phyloP scores from a whole-genome alignment of 2,797 vertebrate genomes.

The Pantherophis alleghaniensis region DNA sequence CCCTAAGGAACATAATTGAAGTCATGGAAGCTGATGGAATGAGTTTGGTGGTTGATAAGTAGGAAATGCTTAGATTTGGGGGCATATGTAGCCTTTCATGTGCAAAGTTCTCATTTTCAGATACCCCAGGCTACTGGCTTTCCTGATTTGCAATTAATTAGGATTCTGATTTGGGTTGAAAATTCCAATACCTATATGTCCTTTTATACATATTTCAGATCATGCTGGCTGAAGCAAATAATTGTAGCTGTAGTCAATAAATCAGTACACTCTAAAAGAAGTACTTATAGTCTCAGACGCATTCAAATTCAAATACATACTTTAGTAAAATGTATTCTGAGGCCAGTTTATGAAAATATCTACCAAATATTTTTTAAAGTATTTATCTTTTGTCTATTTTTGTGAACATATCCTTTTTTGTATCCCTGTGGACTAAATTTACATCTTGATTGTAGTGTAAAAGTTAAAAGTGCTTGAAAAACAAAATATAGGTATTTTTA shows the following conservation, averaged over 20 bases:
- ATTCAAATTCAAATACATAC: slow-evolving; percentile 3
- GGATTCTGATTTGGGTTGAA: slow-evolving; percentile 76
- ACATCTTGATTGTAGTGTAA: slow-evolving; percentile 36
- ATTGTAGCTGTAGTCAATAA: slow-evolving; percentile 72
- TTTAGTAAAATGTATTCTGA: slow-evolving; percentile 65
- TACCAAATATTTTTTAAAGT: slow-evolving; percentile 12
- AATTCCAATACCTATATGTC: slow-evolving; percentile 70
- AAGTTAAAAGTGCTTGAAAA: not conserved
- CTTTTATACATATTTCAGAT: slow-evolving; percentile 74
- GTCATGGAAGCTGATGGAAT: slow-evolving; percentile 69
- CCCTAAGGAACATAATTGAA: slow-evolving; percentile 71
- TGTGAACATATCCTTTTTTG: slow-evolving; percentile 15
- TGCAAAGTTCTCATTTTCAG: slow-evolving; percentile 80
- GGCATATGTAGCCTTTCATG: slow-evolving; percentile 75
- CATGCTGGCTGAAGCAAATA: slow-evolving; percentile 73
- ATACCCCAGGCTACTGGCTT: slow-evolving; percentile 74
- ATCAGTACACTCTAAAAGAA: slow-evolving; percentile 66
- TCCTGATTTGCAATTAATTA: slow-evolving; percentile 78
- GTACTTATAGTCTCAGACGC: slow-evolving; percentile 39
- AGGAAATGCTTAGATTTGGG: slow-evolving; percentile 73
- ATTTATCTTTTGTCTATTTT: not conserved
- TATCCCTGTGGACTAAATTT: slow-evolving; percentile 51
- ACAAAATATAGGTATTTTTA: not conserved
- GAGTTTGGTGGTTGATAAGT: slow-evolving; percentile 70
- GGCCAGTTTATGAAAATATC: slow-evolving; percentile 66